Percentiles rank a stretch among this genome's conserved stretches.
Evolutionary conservation across 2,888 invertebrate species (phyloP).

Genomic region (Resseliella maxima): DNA sequence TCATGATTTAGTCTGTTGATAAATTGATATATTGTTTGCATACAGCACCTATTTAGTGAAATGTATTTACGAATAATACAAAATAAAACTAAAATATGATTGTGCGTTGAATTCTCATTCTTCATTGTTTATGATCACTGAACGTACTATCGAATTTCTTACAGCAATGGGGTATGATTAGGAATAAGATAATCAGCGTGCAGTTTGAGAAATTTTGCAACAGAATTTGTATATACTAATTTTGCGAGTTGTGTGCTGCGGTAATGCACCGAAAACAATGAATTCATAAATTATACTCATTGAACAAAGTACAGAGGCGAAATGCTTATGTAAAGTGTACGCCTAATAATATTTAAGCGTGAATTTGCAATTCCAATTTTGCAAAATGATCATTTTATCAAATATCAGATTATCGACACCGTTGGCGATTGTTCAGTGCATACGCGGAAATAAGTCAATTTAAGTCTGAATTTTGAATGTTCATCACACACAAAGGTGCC

Average conservation of each 20-base stretch:
- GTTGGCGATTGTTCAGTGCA: background rate
- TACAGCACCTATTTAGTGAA: constrained; percentile 38
- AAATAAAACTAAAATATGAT: background rate
- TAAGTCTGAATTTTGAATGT: background rate
- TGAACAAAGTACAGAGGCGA: background rate
- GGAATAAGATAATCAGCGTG: background rate
- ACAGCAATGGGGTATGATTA: background rate
- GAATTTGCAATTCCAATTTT: background rate
- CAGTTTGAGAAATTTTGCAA: background rate
- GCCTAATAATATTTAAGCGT: background rate
- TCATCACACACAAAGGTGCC: background rate
- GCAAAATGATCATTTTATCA: constrained; percentile 27
- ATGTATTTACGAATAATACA: background rate
- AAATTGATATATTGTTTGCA: constrained; percentile 12
- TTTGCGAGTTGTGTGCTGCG: background rate
- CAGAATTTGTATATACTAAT: background rate
- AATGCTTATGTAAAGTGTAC: background rate
- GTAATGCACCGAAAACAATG: constrained; percentile 46
- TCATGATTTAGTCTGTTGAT: background rate
- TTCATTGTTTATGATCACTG: background rate
- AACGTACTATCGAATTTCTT: background rate
- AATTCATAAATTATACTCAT: constrained; percentile 6
- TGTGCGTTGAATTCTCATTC: background rate
- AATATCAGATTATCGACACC: constrained; percentile 34
- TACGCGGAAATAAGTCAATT: background rate